A percentile compares a stretch with the other conserved stretches of the same genome.
Conservation (phyloP, 2,797 vertebrate genomes). For the Bufotes viridis region DNA sequence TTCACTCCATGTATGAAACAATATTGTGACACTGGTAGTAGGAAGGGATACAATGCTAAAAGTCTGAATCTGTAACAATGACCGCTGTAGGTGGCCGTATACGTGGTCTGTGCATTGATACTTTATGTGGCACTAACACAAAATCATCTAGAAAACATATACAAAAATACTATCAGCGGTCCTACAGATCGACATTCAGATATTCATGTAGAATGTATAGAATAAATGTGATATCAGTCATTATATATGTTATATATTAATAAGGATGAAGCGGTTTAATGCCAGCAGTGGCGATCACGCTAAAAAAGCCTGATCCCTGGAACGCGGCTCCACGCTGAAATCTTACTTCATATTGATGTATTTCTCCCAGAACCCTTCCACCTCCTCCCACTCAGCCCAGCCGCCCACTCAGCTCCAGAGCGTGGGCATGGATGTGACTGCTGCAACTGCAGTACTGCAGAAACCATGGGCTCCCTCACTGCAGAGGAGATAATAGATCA, state of each 20-base stretch:
- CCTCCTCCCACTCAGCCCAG: slow-evolving; percentile 59
- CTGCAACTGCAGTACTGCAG: slow-evolving; percentile 57
- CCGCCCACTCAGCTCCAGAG: slow-evolving; percentile 60
- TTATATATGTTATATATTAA: neutral
- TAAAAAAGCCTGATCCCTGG: neutral
- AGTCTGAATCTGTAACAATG: no score
- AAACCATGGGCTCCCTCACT: slow-evolving; percentile 41
- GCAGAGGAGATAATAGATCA: slow-evolving; percentile 60
- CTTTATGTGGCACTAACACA: no score
- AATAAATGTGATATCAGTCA: neutral
- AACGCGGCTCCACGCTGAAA: slow-evolving; percentile 42
- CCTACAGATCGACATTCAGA: neutral
- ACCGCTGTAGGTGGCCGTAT: no score
- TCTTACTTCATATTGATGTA: slow-evolving; percentile 59
- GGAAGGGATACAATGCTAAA: no score
- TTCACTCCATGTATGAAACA: no score
- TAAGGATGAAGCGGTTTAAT: neutral
- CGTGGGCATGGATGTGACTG: slow-evolving; percentile 59
- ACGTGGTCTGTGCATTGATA: no score
- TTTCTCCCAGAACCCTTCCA: slow-evolving; percentile 51
- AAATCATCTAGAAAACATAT: neutral
- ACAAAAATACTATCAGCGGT: neutral
- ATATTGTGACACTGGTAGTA: no score
- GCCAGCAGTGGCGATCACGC: neutral
- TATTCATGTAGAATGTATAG: neutral